Base-by-base conservation (phyloP, 2,888 invertebrate species). In the Periphyllus acericola region DNA sequence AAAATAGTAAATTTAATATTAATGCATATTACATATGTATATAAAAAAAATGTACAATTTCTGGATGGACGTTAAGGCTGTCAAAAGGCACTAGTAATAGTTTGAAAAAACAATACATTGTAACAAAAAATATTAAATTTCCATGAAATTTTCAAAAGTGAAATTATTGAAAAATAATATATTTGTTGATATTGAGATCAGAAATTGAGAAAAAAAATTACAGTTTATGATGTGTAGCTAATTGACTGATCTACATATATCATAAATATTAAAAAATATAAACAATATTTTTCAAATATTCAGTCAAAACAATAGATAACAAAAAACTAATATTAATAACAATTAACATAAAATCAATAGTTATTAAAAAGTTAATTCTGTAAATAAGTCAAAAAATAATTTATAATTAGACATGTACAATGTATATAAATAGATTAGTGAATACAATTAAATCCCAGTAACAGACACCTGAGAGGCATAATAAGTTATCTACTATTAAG, bases 131-230 rank as follows among this genome's bases (percentile, higher is more conserved):
- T 32, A 55, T 52, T 32, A 14, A 60, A 66, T 80, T n/a, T 5
- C n/a, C 11, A 66, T 1, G 21, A 3, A 66, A 3, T n/a, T 66
- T 32, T 68, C 14, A n/a, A 21, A 79, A 29, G 19, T 66, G n/a
- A 6, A 76, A 32, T 34, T 3, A 60, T 21, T 60, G 8, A 3
- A 34, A 21, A 60, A 52, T 72, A 9, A n/a, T 72, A 83, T 55
- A 83, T 55, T 72, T 3, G 32, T 83, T 72, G 34, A 8, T 34
- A 52, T 34, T 34, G 83, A 83, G 83, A 83, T 83, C 83, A 83
- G n/a, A 83, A 52, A 83, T 83, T n/a, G 55, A 83, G 19, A 46
- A 55, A 81, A 52, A n/a, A 68, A 32, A 29, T 32, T 71, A 21
- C 19, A 83, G 34, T 9, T 72, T 34, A 55, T 34, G 17, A 80